Evolutionary conservation across 2,888 invertebrate genomes (phyloP), one percentile per base, ranked within the genome.

Genomic region (Drosophila putrida): DNA sequence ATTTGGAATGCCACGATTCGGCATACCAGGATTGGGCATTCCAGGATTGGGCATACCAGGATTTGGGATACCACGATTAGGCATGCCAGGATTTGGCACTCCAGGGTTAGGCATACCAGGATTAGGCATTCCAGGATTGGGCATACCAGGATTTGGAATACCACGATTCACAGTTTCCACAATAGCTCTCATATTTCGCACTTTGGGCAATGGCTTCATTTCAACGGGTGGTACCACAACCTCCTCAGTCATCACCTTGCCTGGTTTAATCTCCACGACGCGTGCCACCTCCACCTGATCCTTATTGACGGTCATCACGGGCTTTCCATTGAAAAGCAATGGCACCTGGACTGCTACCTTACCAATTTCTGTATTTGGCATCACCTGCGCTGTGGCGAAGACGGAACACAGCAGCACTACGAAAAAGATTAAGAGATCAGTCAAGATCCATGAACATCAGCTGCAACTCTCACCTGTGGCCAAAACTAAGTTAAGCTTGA

Each of bases 361-460:
- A 46, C 83, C 84, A 54, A 84, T 81, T 47, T 85, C 87, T 73
- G 73, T 2, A 62, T 58, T 72, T 63, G 84, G 87, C 72, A 75
- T 75, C 73, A 90, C 87, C 88, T 89, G 86, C 76, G 75, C 90
- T 77, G 90, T 62, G 55, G 31, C 73, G 15, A 66, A 51, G 20
- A 51, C 74, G 15, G 50, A 60, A 39, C 77, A 71, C 78, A 90
- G 80, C 75, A 90, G 76, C 82, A 89, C 90, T 90, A 11, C 0
- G 9, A 25, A 11, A 11, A 41, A 44, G 0, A 50, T 31, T 28
- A 8, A 36, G 10, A 9, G n/a, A 36, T 47, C 9, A 50, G 20
- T 6, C 6, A 4, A 35, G 4, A 20, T 36, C 10, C 31, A 43
- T 8, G 38, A 47, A 25, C 38, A 1, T 27, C 9, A 38, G 13